phyloP scores from a whole-genome alignment of 2,113 vertebrate species.

The Cichladusa arquata region DNA sequence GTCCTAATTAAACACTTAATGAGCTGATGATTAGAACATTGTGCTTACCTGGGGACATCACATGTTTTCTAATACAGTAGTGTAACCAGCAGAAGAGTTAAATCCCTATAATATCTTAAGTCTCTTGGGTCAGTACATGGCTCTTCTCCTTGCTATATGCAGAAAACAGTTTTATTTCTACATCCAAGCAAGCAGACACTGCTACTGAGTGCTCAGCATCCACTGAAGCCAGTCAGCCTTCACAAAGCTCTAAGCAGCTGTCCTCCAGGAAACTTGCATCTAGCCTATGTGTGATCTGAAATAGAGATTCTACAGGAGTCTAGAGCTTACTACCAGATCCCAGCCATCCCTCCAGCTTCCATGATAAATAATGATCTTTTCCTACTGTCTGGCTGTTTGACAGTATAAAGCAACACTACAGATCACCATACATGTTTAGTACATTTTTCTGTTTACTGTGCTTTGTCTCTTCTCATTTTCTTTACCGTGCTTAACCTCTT shows the following conservation, averaged over 20 bases:
- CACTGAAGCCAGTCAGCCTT: background rate
- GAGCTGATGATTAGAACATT: background rate
- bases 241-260: background rate
- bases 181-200: background rate
- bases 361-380: background rate
- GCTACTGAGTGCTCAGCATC: background rate
- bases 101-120: background rate
- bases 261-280: background rate
- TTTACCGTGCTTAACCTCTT: background rate
- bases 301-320: background rate
- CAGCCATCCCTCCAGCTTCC: background rate
- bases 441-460: background rate
- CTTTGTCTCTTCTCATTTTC: background rate
- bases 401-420: background rate
- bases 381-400: background rate
- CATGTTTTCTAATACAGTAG: background rate
- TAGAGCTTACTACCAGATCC: background rate
- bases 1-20: background rate
- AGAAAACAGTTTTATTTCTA: background rate
- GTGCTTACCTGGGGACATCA: background rate
- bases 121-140: background rate
- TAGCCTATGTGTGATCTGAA: background rate
- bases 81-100: background rate
- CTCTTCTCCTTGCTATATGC: background rate
- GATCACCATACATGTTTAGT: background rate